Base-by-base conservation (phyloP, 2,888 invertebrate species). In the Epinotia bilunana region DNA sequence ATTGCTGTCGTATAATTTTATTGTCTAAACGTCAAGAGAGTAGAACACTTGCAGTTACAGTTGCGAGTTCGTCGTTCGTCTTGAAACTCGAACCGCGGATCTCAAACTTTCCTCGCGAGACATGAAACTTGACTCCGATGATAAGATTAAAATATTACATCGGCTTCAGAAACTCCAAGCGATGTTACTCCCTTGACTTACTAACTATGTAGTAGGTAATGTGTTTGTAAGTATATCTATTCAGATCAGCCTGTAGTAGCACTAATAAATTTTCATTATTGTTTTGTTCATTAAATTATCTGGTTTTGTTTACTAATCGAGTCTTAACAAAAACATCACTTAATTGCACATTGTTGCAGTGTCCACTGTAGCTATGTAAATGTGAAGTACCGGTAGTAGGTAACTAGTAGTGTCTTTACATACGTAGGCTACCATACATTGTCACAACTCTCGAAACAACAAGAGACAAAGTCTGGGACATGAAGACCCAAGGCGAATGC, bases 101-200 rank as follows among this genome's bases (percentile, higher is more conserved):
- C 75, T 69, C 88, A 88, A 91, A 92, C 87, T 91, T 91, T 88
- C 84, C 88, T 89, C 89, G 84, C 86, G 88, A 88, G 90, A 91
- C 91, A 88, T 82, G 88, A 87, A 91, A 91, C 91, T 91, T 89
- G 88, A 89, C 88, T 90, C 86, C 81, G 88, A 88, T 87, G 91
- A 92, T 92, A 91, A 92, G 91, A 92, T 92, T 92, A 92, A 91
- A 92, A 92, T 91, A 90, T 91, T 90, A 91, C 89, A 87, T 87
- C 83, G 86, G 83, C 89, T 89, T 85, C 84, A 81, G 86, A 84
- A 89, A 90, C 88, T 89, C 83, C 81, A 83, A 84, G 83, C 79
- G 84, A 87, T 87, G 87, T 87, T 85, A 86, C 84, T 85, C 82
- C 81, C 81, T 78, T 79, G 80, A 80, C 80, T 83, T 81, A 83